These are phyloP conservation scores for Aurelia aurita DNA, from an alignment of 30 jellyfish, hydroid and myxozoan species.

Conservation along the genomic window DNA sequence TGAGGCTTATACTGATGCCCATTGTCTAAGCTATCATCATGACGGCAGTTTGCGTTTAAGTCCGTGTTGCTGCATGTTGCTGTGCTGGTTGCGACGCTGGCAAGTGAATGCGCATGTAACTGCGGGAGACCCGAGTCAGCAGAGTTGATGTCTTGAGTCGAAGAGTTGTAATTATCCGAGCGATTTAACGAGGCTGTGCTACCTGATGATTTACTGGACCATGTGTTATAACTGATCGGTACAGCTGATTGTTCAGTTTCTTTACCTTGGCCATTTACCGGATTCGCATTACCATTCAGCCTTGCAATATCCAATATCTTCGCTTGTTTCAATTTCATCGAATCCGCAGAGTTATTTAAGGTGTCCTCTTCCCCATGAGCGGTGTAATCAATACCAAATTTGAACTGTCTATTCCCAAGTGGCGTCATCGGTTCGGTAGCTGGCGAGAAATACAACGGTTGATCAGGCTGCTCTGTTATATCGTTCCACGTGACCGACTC, in stretches of 20 bases:
- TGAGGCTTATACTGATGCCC: slow-evolving; percentile 48
- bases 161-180: slow-evolving; percentile 26
- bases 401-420: slow-evolving; percentile 58
- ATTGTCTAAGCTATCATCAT: background rate
- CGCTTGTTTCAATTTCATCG: background rate
- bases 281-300: background rate
- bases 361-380: background rate
- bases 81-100: background rate
- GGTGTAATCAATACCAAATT: slow-evolving; percentile 27
- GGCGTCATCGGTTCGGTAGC: slow-evolving; percentile 83
- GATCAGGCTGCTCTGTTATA: slow-evolving; percentile 40
- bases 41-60: background rate
- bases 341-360: background rate
- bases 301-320: background rate
- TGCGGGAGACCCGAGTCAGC: slow-evolving; percentile 6
- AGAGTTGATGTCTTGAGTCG: slow-evolving; percentile 28
- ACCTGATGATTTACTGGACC: slow-evolving; percentile 66
- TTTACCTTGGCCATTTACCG: background rate
- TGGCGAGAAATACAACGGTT: slow-evolving; percentile 69
- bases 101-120: background rate
- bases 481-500: slow-evolving; percentile 61
- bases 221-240: slow-evolving; percentile 47
- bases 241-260: slow-evolving; percentile 35
- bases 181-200: slow-evolving; percentile 34
- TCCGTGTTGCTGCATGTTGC: background rate